These are phyloP conservation scores for Clavelina lepadiformis DNA, from an alignment of 23 tunicate genomes.

Conservation along the genomic window DNA sequence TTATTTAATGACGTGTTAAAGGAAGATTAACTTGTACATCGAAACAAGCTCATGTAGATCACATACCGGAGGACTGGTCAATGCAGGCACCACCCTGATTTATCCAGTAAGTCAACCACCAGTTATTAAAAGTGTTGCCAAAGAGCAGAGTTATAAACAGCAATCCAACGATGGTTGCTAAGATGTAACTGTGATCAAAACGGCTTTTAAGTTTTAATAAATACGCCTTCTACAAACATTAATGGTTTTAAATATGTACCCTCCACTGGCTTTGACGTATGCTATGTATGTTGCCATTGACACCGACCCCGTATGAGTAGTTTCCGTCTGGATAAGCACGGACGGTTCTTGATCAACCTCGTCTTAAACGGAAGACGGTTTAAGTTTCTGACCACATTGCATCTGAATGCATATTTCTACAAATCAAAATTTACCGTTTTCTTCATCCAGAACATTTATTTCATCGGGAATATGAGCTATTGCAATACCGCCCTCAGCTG, in stretches of 20 bases:
- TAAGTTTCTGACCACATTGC: too few relatives aligned
- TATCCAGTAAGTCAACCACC: slow-evolving; percentile 85
- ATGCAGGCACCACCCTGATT: slow-evolving; percentile 78
- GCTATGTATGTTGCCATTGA: slow-evolving; percentile 40
- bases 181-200: too few relatives aligned
- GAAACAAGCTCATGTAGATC: too few relatives aligned
- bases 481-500: slow-evolving; percentile 44
- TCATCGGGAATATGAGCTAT: neutral
- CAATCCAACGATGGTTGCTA: slow-evolving; percentile 6
- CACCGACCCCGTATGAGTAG: slow-evolving; percentile 32
- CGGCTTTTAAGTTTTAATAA: too few relatives aligned
- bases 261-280: slow-evolving; percentile 77
- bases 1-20: too few relatives aligned
- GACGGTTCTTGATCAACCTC: too few relatives aligned
- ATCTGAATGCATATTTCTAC: slow-evolving; percentile 4
- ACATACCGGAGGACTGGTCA: too few relatives aligned
- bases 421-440: too few relatives aligned
- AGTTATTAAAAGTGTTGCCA: slow-evolving; percentile 51
- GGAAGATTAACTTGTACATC: too few relatives aligned
- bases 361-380: too few relatives aligned
- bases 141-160: slow-evolving; percentile 39
- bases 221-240: too few relatives aligned
- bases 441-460: too few relatives aligned
- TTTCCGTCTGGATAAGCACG: slow-evolving; percentile 43
- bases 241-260: slow-evolving; percentile 31